These are phyloP conservation scores for Galerucella calmariensis DNA, from an alignment of 2,888 invertebrate genomes.

Conservation along the genomic window DNA sequence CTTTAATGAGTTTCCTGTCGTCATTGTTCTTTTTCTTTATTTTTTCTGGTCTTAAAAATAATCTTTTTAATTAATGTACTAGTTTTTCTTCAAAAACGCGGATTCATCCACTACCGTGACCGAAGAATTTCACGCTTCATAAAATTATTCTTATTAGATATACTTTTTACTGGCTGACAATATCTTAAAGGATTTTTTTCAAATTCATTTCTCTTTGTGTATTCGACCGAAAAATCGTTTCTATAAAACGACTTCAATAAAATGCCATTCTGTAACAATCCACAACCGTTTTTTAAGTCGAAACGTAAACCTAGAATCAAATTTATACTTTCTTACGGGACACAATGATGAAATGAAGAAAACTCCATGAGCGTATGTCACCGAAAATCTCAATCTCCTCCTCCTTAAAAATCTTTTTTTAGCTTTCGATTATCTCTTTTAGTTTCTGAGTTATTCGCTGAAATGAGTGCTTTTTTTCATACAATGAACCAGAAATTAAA, in stretches of 20 bases:
- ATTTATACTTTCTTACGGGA: too few relatives aligned
- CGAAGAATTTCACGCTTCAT: conserved; percentile 22
- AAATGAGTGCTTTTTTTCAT: too few relatives aligned
- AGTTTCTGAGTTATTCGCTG: too few relatives aligned
- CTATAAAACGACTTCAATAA: neutral
- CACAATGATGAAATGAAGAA: too few relatives aligned
- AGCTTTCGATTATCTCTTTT: too few relatives aligned
- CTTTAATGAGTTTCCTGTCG: too few relatives aligned
- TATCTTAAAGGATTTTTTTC: conserved; percentile 1
- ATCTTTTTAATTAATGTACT: conserved; percentile 22
- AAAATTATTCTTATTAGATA: conserved; percentile 20
- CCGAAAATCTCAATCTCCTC: too few relatives aligned
- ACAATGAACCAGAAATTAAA: too few relatives aligned
- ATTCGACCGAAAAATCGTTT: conserved; percentile 14
- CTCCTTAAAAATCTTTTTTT: too few relatives aligned
- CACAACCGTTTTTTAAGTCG: neutral
- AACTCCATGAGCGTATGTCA: too few relatives aligned
- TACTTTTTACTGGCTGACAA: conserved; percentile 12
- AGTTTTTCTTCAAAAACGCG: neutral
- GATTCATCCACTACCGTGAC: conserved; percentile 2
- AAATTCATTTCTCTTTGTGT: neutral
- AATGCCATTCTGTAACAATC: neutral
- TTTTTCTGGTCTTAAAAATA: neutral
- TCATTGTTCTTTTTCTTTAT: neutral
- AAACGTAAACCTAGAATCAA: too few relatives aligned